These are phyloP conservation scores for Caenorhabditis sp. DNA, from an alignment of 2,888 invertebrate species.

Conservation along the genomic window DNA sequence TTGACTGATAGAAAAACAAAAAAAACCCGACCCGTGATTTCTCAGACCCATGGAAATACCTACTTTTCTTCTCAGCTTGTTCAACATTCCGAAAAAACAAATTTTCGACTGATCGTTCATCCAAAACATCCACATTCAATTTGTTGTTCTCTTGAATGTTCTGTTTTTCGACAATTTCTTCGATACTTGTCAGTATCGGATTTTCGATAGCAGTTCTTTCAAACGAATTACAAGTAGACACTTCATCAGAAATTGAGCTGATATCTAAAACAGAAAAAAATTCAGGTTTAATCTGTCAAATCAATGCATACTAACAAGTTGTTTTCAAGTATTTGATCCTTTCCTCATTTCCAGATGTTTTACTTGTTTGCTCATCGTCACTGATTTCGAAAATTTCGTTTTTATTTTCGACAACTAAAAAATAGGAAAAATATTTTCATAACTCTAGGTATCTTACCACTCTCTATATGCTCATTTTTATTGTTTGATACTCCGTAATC, in stretches of 20 bases:
- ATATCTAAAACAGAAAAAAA: not conserved
- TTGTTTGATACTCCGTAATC: constrained; percentile 1
- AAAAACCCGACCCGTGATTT: no score
- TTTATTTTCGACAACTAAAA: no score
- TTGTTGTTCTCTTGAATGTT: not conserved
- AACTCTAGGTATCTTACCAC: not conserved
- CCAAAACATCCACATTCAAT: not conserved
- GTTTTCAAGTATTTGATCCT: not conserved
- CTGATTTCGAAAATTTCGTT: not conserved
- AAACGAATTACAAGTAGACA: not conserved
- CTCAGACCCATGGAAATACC: not conserved
- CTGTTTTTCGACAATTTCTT: not conserved
- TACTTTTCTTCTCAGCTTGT: constrained; percentile 5
- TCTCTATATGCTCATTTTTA: not conserved
- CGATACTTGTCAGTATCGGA: not conserved
- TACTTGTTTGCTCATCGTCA: not conserved
- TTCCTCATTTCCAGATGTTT: not conserved
- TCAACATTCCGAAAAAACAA: constrained; percentile 4
- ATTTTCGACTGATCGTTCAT: not conserved
- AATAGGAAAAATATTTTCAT: no score
- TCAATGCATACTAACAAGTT: not conserved
- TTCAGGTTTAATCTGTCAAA: not conserved
- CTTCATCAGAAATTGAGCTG: not conserved
- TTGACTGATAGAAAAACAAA: no score
- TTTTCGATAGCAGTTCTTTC: not conserved